These are phyloP conservation scores for Paradoxurus hermaphroditus DNA, from an alignment of 2,113 vertebrate species.

Conservation along the genomic window DNA sequence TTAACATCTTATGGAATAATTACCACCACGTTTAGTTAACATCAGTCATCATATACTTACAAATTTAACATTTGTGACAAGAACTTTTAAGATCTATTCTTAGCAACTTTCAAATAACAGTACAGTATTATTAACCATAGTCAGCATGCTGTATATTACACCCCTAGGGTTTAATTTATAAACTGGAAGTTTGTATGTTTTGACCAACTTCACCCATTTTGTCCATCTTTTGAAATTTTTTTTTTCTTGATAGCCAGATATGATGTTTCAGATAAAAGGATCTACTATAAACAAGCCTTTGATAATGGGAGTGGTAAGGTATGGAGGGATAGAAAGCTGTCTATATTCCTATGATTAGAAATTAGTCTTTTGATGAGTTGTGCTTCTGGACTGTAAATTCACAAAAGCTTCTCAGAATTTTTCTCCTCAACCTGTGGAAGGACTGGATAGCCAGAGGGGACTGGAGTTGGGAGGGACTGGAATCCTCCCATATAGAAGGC, in stretches of 20 bases:
- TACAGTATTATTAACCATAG: not conserved
- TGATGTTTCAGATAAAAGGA: not conserved
- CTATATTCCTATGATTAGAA: not conserved
- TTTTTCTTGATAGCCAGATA: not conserved
- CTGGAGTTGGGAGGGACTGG: not conserved
- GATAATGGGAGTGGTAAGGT: not conserved
- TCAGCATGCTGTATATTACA: not conserved
- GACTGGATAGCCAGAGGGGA: not conserved
- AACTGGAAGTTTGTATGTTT: not conserved
- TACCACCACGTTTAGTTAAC: not conserved
- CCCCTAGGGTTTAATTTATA: not conserved
- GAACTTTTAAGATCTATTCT: not conserved
- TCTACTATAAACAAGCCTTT: not conserved
- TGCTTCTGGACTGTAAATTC: not conserved
- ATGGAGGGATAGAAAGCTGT: not conserved
- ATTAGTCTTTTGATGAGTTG: not conserved
- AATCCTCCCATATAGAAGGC: not conserved
- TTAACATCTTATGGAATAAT: not conserved
- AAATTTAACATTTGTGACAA: not conserved
- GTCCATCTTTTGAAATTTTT: not conserved
- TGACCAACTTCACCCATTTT: not conserved
- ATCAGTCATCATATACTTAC: not conserved
- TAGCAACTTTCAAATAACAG: not conserved
- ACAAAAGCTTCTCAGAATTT: not conserved
- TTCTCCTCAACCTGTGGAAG: not conserved